Evolutionary conservation across 2,797 vertebrate genomes (phyloP).

Genomic region (Phrynocephalus vlangalii): DNA sequence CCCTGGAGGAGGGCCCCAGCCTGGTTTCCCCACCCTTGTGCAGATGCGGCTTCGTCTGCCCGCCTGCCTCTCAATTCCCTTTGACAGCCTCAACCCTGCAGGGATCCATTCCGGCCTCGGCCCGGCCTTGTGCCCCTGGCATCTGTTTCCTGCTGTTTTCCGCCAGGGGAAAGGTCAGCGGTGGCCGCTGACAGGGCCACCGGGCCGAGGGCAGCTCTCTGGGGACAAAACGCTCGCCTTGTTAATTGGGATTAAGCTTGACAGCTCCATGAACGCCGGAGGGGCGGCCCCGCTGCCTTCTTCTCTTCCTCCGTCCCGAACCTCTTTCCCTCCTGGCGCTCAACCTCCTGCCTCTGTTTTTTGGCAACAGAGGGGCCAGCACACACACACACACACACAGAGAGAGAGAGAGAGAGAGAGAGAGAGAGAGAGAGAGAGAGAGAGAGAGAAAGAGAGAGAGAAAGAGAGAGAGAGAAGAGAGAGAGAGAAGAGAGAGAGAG

Average conservation of each 20-base stretch:
- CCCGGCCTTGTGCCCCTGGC: neutral
- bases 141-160: neutral
- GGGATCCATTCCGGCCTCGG: constrained; percentile 17
- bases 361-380: neutral
- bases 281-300: fast-evolving
- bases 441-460: too few species aligned
- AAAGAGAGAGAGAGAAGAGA: too few species aligned
- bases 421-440: too few species aligned
- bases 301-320: too few species aligned
- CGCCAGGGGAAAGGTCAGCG: constrained; percentile 62
- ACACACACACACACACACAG: too few species aligned
- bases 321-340: too few species aligned
- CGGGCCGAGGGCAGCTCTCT: constrained; percentile 19
- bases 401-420: too few species aligned
- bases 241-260: constrained; percentile 38
- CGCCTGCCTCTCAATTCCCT: neutral
- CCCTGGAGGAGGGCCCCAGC: too few species aligned
- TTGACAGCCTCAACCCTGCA: neutral
- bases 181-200: constrained; percentile 60
- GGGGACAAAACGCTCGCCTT: neutral
- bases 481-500: too few species aligned
- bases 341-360: neutral
- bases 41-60: neutral
- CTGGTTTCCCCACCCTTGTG: fast-evolving
- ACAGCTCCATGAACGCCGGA: neutral